These are phyloP conservation scores for Leptinotarsa peninsularis DNA, from an alignment of 2,888 invertebrate genomes.

Conservation along the genomic window DNA sequence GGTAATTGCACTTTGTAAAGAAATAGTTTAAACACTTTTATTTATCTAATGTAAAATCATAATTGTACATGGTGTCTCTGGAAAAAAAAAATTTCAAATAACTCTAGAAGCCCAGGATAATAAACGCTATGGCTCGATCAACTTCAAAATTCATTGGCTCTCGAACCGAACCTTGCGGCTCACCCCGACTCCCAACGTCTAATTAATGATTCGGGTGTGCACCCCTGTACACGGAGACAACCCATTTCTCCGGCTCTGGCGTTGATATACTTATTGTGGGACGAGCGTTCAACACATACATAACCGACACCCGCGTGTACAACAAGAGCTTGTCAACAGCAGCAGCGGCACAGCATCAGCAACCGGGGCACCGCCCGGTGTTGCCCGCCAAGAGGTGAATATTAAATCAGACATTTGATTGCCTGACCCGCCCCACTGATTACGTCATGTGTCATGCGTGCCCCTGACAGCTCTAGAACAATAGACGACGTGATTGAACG, in stretches of 20 bases:
- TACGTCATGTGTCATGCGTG: constrained; percentile 66
- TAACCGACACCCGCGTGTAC: constrained; percentile 56
- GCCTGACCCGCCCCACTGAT: constrained; percentile 65
- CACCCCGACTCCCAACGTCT: neutral
- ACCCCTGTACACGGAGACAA: neutral
- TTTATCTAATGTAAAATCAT: no score
- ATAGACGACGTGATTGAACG: constrained; percentile 63
- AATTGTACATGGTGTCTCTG: no score
- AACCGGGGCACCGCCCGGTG: constrained; percentile 48
- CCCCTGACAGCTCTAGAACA: constrained; percentile 63
- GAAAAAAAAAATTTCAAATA: no score
- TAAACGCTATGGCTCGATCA: no score
- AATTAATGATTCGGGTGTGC: neutral
- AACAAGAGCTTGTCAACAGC: constrained; percentile 64
- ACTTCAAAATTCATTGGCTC: neutral
- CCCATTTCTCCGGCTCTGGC: constrained; percentile 22
- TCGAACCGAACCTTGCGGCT: neutral
- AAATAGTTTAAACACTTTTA: no score
- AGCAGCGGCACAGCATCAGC: constrained; percentile 43
- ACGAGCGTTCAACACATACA: constrained; percentile 61
- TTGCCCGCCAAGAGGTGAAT: constrained; percentile 63
- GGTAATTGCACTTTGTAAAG: no score
- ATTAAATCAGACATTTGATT: constrained; percentile 67
- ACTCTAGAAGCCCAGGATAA: no score
- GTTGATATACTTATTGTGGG: constrained; percentile 62